Evolutionary conservation across 2,888 invertebrate genomes (phyloP).

Genomic region (Carabus problematicus): DNA sequence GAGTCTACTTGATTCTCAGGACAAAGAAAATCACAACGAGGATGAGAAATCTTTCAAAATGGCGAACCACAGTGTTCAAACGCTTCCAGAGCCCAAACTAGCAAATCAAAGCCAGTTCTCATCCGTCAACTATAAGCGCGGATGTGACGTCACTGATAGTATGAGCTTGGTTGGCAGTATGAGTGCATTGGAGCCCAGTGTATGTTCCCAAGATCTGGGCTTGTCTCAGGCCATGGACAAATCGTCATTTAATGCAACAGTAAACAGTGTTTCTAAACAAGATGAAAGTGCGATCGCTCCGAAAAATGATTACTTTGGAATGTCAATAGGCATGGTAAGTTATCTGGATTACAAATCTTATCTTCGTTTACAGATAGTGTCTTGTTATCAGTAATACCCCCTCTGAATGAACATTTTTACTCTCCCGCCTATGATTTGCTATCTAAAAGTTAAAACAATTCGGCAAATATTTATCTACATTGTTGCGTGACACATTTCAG

Average conservation of each 20-base stretch:
- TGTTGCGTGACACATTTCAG: conserved; percentile 48
- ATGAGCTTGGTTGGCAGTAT: too few relatives aligned
- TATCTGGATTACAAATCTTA: too few relatives aligned
- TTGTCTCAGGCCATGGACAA: conserved; percentile 7
- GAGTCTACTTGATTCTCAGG: neutral
- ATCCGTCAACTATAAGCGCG: conserved; percentile 23
- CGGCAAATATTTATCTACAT: neutral
- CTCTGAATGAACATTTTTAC: neutral
- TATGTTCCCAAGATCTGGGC: conserved; percentile 23
- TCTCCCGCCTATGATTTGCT: neutral
- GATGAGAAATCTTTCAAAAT: conserved; percentile 1
- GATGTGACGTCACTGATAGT: conserved; percentile 17
- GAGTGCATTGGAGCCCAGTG: neutral
- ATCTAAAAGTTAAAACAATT: too few relatives aligned
- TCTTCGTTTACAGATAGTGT: too few relatives aligned
- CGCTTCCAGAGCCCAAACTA: neutral
- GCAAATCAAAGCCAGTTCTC: neutral
- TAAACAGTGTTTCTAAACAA: conserved; percentile 35
- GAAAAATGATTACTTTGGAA: conserved; percentile 47
- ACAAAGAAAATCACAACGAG: conserved; percentile 17
- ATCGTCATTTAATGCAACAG: neutral
- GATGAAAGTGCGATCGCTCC: conserved; percentile 2
- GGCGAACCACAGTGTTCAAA: neutral
- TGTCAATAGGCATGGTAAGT: conserved; percentile 55
- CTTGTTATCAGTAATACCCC: too few relatives aligned